Percentiles rank a stretch among this genome's conserved stretches.
Evolutionary conservation across 1,140 invertebrate genomes (phyloP).

Genomic region (Macrocentrus cingulum): DNA sequence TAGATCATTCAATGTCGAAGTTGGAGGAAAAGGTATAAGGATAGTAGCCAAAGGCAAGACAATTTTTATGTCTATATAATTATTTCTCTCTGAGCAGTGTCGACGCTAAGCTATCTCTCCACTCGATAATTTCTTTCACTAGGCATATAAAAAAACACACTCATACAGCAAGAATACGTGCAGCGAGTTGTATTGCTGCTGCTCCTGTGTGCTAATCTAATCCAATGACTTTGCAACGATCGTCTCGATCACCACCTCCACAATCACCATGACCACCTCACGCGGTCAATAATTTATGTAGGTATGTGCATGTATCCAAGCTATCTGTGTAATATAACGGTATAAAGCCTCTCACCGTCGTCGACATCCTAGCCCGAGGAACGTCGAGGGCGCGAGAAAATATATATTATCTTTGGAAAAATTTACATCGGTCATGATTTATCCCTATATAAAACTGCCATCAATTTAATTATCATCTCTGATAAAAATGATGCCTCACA

Average conservation of each 20-base stretch:
- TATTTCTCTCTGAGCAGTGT: conserved; percentile 7
- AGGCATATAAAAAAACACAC: not conserved
- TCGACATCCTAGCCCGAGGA: conserved; percentile 25
- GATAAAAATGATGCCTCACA: no score
- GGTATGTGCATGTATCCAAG: conserved; percentile 30
- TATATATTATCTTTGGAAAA: no score
- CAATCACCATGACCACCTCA: conserved; percentile 29
- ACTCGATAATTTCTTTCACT: conserved; percentile 12
- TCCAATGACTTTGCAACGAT: conserved; percentile 24
- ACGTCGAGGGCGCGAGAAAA: conserved; percentile 22
- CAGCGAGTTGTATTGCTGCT: not conserved
- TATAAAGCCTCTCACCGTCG: conserved; percentile 29
- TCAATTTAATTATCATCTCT: no score
- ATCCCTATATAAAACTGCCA: no score
- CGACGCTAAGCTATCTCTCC: not conserved
- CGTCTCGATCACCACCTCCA: conserved; percentile 25
- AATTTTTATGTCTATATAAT: no score
- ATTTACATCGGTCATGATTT: no score
- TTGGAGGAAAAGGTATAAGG: conserved; percentile 17
- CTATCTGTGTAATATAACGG: conserved; percentile 28
- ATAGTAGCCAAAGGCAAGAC: conserved; percentile 8
- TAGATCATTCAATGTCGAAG: conserved; percentile 22
- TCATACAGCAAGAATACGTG: not conserved
- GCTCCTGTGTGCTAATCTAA: conserved; percentile 22
- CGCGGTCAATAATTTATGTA: conserved; percentile 30